Evolutionary conservation across 1,140 invertebrate genomes (phyloP), one percentile per base, ranked within the genome.

Genomic region (Charaxes varanes): DNA sequence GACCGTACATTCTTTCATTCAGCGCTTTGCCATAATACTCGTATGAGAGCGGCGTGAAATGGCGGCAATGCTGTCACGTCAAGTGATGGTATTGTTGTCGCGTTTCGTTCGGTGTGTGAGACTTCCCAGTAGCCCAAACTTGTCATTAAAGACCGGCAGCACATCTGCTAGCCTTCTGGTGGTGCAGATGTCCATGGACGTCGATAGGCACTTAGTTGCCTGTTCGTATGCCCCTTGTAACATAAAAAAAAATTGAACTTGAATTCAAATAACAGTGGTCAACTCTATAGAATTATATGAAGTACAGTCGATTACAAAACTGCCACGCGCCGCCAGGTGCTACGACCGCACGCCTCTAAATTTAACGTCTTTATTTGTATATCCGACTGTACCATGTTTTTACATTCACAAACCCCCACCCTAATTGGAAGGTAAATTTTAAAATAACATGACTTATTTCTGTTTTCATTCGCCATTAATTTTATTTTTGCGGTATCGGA

Each of bases 331-430:
- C 37, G 62, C 66, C 71, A 77, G 68, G 72, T 71, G 72, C 58
- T 36, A 46, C 43, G 41, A 67, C 71, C 68, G 59, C 65, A 62
- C 51, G 36, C 13, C 37, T 67, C 72, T 77, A 77, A 76, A 71
- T 79, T 76, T 70, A 76, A 72, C 68, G 54, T 71, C 61, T 79
- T 77, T 72, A 69, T 76, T 73, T 73, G 60, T 70, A 58, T 64
- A 60, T 45, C 37, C 24, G 65, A 69, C 61, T 69, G 72, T 71
- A 65, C 68, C 37, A 41, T 50, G 50, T 40, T 40, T 40, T 40
- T 31, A 31, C 18, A 8, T 38, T 53, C 47, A 52, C 58, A 44
- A 55, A 55, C 16, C 10, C 36, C 51, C 43, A 40, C 55, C 48
- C 51, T 62, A 66, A 67, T 64, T 56, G 53, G 61, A 55, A 67